Conservation (phyloP, 2,797 vertebrate species). For the Rhabdophis nuchalis region DNA sequence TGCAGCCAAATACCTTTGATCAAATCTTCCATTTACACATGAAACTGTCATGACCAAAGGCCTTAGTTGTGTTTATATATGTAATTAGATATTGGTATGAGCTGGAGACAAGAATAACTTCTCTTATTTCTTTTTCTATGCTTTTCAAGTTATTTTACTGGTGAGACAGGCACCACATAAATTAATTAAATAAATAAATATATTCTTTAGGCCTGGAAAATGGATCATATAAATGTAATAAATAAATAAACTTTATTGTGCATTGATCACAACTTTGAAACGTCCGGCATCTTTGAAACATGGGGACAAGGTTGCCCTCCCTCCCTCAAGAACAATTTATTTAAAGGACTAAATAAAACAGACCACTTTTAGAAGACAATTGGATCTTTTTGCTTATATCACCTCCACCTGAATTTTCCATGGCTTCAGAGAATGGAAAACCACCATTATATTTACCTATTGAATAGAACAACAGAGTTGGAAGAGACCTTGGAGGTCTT, state of each 20-base stretch:
- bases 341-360: background rate
- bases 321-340: background rate
- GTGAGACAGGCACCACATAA: background rate
- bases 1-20: background rate
- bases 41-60: background rate
- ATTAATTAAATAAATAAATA: background rate
- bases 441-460: background rate
- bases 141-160: background rate
- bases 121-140: background rate
- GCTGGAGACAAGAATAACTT: background rate
- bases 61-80: background rate
- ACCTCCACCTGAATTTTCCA: background rate
- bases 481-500: too few relatives aligned
- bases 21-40: background rate
- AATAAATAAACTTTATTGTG: background rate
- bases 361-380: background rate
- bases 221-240: background rate
- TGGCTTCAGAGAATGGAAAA: background rate
- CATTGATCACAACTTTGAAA: background rate
- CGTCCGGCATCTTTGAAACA: background rate
- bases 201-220: background rate
- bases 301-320: background rate
- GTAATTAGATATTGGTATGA: background rate
- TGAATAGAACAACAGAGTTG: too few relatives aligned
- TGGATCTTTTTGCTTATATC: background rate